A percentile compares a stretch with the other conserved stretches of the same genome.
These are phyloP conservation scores for Microcebus jonahi DNA, from an alignment of 2,113 vertebrate genomes.

Conservation along the genomic window DNA sequence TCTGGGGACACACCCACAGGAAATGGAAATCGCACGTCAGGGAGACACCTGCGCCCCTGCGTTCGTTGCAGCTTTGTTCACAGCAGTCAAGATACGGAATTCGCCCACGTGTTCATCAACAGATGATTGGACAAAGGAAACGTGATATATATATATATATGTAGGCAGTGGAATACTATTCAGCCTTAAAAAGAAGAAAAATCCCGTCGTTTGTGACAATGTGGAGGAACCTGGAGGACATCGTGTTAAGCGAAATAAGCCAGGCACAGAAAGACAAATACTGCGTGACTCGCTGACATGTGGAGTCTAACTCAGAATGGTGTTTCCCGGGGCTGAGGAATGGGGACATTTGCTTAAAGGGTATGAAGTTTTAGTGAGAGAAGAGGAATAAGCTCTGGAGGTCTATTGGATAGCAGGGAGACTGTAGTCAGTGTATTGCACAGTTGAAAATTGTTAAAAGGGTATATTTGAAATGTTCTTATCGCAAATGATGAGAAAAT, in stretches of 20 bases:
- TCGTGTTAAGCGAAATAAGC: not conserved
- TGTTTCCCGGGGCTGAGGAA: not conserved
- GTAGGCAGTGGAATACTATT: not conserved
- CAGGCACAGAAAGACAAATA: not conserved
- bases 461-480: too few relatives aligned
- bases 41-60: too few relatives aligned
- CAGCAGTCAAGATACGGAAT: not conserved
- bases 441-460: not conserved
- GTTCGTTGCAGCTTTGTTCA: not conserved
- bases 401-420: accelerated
- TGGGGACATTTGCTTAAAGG: not conserved
- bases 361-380: accelerated
- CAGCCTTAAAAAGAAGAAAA: not conserved
- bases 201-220: not conserved
- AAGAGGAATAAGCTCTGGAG: not conserved
- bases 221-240: not conserved
- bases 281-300: not conserved
- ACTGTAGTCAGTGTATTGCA: accelerated
- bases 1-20: not conserved
- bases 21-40: not conserved
- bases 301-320: not conserved
- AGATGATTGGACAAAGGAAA: not conserved
- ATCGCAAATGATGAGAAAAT: too few relatives aligned
- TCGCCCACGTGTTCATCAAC: accelerated
- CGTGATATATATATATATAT: not conserved